Conservation (phyloP, 2,797 vertebrate species). For the Thamnophis elegans region DNA sequence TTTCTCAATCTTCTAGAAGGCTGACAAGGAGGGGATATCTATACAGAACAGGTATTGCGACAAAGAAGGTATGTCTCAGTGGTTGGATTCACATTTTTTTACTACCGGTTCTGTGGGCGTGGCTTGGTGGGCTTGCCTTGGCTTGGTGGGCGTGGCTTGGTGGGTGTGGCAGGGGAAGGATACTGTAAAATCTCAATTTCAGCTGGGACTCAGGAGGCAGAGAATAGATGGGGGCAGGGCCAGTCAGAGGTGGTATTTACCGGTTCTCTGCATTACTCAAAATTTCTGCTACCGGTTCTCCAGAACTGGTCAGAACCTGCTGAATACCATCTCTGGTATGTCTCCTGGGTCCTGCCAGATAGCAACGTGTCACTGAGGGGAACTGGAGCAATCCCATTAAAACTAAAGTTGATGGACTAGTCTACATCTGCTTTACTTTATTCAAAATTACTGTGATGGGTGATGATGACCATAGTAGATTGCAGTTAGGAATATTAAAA, state of each 20-base stretch:
- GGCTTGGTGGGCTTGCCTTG: too few relatives aligned
- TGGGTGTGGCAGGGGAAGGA: too few relatives aligned
- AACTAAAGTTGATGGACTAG: not conserved
- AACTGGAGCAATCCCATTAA: not conserved
- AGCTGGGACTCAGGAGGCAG: too few relatives aligned
- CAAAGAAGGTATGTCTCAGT: not conserved
- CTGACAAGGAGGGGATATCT: not conserved
- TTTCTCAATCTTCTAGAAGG: not conserved
- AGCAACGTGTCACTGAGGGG: not conserved
- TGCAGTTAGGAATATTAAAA: not conserved
- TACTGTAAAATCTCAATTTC: too few relatives aligned
- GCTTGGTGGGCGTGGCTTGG: too few relatives aligned
- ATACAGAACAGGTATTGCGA: not conserved
- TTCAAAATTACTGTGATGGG: not conserved
- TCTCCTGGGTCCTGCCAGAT: not conserved
- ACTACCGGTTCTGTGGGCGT: too few relatives aligned
- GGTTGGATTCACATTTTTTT: too few relatives aligned
- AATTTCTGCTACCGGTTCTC: too few relatives aligned
- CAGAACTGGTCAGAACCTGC: too few relatives aligned
- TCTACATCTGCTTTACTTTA: not conserved
- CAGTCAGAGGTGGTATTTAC: too few relatives aligned
- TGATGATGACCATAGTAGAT: not conserved
- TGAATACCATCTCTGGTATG: not conserved
- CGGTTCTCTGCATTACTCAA: too few relatives aligned
- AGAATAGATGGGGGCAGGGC: too few relatives aligned